Conservation (phyloP, 2,888 invertebrate species). For the Caenorhabditis sp. region DNA sequence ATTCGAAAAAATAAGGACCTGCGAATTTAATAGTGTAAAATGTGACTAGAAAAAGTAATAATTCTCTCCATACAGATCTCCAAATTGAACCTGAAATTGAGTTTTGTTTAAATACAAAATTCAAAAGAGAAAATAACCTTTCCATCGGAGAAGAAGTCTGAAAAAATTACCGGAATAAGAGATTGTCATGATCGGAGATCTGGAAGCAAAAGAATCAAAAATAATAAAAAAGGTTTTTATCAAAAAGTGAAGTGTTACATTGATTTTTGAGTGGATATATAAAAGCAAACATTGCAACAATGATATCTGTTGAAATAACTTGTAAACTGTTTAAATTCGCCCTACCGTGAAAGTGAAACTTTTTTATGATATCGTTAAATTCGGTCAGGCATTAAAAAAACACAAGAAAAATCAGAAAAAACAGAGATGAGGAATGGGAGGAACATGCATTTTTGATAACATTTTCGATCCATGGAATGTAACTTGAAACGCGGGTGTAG, state of each 20-base stretch:
- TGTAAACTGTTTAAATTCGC: not conserved
- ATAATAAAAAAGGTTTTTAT: not conserved
- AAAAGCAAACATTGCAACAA: not conserved
- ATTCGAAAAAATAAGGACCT: conserved; percentile 40
- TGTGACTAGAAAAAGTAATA: conserved; percentile 44
- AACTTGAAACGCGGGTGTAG: conserved; percentile 51
- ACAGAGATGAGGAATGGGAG: conserved; percentile 1
- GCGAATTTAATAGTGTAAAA: conserved; percentile 52
- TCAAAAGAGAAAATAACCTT: conserved; percentile 25
- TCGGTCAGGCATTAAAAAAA: too few species aligned
- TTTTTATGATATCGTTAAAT: not conserved
- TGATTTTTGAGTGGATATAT: conserved; percentile 2
- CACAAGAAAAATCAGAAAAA: conserved; percentile 10
- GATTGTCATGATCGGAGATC: conserved; percentile 46
- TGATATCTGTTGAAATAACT: not conserved
- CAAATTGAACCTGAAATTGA: conserved; percentile 46
- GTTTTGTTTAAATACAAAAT: not conserved
- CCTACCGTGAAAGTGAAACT: not conserved
- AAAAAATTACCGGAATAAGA: conserved; percentile 58
- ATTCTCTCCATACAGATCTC: conserved; percentile 54
- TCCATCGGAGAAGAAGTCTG: conserved; percentile 56
- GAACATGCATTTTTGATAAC: conserved; percentile 14
- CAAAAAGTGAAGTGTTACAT: not conserved
- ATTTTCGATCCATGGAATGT: conserved; percentile 46
- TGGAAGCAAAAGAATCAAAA: too few species aligned